Evolutionary conservation across 1,140 invertebrate genomes (phyloP), one percentile per base, ranked within the genome.

Genomic region (Pseudomyrmex flavicornis): DNA sequence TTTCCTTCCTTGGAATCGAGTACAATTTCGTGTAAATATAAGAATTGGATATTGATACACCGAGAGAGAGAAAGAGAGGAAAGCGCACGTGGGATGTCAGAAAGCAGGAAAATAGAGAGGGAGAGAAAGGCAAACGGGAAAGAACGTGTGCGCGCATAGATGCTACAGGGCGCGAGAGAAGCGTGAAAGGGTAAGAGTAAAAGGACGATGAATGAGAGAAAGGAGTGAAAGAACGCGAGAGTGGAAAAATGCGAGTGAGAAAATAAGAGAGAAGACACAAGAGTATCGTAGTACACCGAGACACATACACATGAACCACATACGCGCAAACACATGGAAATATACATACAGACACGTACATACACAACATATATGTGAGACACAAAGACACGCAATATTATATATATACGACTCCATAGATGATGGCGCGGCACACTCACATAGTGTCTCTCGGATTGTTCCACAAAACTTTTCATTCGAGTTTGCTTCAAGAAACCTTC

Each of bases 401-500:
- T 94, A 93, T 93, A 94, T 94, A 94, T 94, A 94, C 93, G 94
- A 94, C 94, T 94, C 94, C 93, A 94, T 94, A 94, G 94, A 94
- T 94, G 94, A 94, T 94, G 94, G 93, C 94, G 93, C 93, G 93
- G 94, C 93, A 94, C 93, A 94, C 93, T 94, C 93, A 94, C 93
- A 94, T 94, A 94, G 93, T 94, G 93, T 94, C 94, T 94, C 94
- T 94, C 94, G 94, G 94, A 94, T 94, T 94, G 93, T 94, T 94
- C 93, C 93, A 94, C 93, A 94, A 94, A 93, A 94, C 93, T 94
- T 94, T 94, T 94, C 94, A 94, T 94, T 94, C 94, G 92, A 94
- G 94, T 94, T 94, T 94, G 93, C 94, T 94, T 94, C 94, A 94
- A 94, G 93, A 94, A 94, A 94, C 93, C 93, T 94, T 94, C 94